Base-by-base conservation (phyloP, 2,113 vertebrate species). In the Chaetodon trifascialis region DNA sequence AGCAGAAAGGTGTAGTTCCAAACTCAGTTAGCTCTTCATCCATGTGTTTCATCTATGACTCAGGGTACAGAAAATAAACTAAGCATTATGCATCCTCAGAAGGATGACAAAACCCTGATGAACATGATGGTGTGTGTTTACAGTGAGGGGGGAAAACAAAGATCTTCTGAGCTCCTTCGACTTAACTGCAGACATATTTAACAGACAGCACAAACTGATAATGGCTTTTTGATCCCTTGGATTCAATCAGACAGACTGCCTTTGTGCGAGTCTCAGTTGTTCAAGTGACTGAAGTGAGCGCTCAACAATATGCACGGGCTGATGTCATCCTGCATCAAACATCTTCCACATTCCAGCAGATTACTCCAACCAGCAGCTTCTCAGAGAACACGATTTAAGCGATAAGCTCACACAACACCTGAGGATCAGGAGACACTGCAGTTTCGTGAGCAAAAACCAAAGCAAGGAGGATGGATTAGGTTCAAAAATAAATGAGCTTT, bases 281-380 rank as follows among this genome's bases (percentile, higher is more conserved):
- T 63, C 15, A 23, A 63, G 16, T 51, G 12, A 34, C 38, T 72
- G 66, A 66, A 21, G 23, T 30, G 23, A 56, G 23, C 19, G 58
- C 38, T 38, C 30, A 55, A 70, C 23, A 56, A 40, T 7, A 21
- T 40, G 58, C 65, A 19, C 21, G 16, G 34, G 51, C 82, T 80
- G 49, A 66, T 76, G 84, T 90, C 78, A 69, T 42, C 34, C 56
- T 15, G 36, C 47, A 69, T 66, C 56, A 73, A 36, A 80, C 58
- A 70, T 70, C 19, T 38, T 47, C 76, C 63, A 49, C 73, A 76
- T 83, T 84, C 72, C 79, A 62, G n/a, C 17, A 65, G 60, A 75
- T 47, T 44, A 69, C 30, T 59, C 47, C 40, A 76, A 55, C 23
- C 51, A 19, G 73, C 66, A 12, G 52, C 40, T 40, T 52, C 15